Percentiles rank a stretch among this genome's conserved stretches.
Conservation (phyloP, 2,113 vertebrate genomes). For the Sinocyclocheilus anophthalmus region DNA sequence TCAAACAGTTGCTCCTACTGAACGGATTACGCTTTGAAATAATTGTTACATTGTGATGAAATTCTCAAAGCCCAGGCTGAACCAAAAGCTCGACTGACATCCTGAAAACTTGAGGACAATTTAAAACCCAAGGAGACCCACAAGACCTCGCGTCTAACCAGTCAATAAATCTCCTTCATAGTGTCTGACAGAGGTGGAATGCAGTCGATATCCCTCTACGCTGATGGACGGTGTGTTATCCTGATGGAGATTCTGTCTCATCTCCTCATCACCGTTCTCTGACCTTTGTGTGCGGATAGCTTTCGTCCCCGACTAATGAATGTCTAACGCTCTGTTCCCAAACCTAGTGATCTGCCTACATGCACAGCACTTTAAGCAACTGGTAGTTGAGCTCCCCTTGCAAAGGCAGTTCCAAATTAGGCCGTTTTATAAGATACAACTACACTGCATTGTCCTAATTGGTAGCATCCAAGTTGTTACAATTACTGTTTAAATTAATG, state of each 20-base stretch:
- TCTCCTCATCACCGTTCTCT: constrained; percentile 1
- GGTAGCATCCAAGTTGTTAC: not conserved
- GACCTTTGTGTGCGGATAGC: constrained; percentile 25
- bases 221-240: constrained; percentile 58
- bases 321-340: constrained; percentile 20
- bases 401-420: not conserved
- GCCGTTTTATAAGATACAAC: not conserved
- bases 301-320: constrained; percentile 27
- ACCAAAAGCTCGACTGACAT: constrained; percentile 26
- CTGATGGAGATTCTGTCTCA: constrained; percentile 54
- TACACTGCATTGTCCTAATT: not conserved
- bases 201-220: constrained; percentile 60
- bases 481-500: not conserved
- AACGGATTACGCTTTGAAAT: not conserved
- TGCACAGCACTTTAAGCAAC: not conserved
- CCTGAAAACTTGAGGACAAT: constrained; percentile 11
- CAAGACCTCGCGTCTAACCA: constrained; percentile 16
- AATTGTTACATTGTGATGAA: not conserved
- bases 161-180: constrained; percentile 49
- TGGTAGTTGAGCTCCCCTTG: not conserved
- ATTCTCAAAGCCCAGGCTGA: not conserved
- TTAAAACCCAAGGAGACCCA: constrained; percentile 23
- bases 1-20: not conserved
- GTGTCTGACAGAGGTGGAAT: constrained; percentile 50
- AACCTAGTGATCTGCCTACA: not conserved